A percentile compares a stretch with the other conserved stretches of the same genome.
These are phyloP conservation scores for Oxytorus armatus DNA, from an alignment of 2,888 invertebrate genomes.

Conservation along the genomic window DNA sequence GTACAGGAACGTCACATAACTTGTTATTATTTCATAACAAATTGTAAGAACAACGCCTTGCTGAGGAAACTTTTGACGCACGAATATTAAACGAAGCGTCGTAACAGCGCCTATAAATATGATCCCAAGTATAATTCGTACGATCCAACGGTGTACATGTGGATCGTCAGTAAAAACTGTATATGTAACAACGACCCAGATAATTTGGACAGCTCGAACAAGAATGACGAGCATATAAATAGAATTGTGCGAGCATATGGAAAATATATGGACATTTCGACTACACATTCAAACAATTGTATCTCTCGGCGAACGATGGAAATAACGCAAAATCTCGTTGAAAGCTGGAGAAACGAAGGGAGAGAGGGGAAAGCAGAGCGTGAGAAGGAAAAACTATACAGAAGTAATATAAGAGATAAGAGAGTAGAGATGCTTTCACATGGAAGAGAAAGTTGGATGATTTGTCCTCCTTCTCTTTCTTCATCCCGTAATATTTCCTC, in stretches of 20 bases:
- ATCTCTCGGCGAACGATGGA: background rate
- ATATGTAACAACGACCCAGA: constrained; percentile 21
- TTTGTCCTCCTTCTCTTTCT: background rate
- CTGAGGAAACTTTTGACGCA: background rate
- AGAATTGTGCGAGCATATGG: background rate
- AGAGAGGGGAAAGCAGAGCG: background rate
- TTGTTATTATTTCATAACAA: background rate
- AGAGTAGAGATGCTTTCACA: constrained; percentile 17
- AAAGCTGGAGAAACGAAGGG: constrained; percentile 1
- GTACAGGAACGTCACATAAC: too few species aligned
- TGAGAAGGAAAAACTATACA: background rate
- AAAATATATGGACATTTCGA: background rate
- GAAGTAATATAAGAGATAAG: constrained; percentile 2
- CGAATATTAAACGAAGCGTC: background rate
- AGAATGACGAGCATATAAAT: constrained; percentile 8
- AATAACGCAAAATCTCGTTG: background rate
- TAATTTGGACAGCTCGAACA: constrained; percentile 17
- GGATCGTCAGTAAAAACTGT: background rate
- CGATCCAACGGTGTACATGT: background rate
- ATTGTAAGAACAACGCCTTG: background rate
- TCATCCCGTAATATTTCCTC: constrained; percentile 27
- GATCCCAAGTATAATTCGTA: constrained; percentile 12
- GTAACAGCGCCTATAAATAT: background rate
- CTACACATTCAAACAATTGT: background rate
- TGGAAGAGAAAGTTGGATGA: constrained; percentile 34